Evolutionary conservation across 2,113 vertebrate species (phyloP).

Genomic region (Glaucidium brasilianum): DNA sequence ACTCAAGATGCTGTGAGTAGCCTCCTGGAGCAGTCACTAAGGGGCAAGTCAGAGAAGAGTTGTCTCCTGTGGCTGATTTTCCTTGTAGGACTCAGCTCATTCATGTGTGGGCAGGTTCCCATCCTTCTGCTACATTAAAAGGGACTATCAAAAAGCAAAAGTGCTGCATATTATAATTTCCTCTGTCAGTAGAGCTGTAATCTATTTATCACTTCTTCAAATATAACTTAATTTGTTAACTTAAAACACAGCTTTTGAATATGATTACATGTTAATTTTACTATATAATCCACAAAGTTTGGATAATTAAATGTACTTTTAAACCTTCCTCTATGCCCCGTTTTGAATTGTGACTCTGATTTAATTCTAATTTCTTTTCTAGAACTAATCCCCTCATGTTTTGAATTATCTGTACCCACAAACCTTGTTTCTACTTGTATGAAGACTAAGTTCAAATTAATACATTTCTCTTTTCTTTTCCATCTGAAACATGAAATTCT

Average conservation of each 20-base stretch:
- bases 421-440: not conserved
- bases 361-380: not conserved
- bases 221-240: not conserved
- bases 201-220: conserved; percentile 22
- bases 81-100: not conserved
- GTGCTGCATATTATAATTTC: not conserved
- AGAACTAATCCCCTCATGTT: not conserved
- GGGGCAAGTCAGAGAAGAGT: not conserved
- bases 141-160: not conserved
- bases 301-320: not conserved
- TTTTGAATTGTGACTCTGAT: not conserved
- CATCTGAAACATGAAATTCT: not conserved
- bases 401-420: not conserved
- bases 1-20: not conserved
- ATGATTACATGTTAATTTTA: conserved; percentile 2
- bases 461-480: not conserved
- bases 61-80: not conserved
- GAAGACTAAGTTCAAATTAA: not conserved
- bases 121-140: not conserved
- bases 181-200: conserved; percentile 1
- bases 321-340: not conserved
- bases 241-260: not conserved
- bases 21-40: not conserved
- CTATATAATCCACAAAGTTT: not conserved
- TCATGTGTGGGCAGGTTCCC: not conserved